A percentile compares a stretch with the other conserved stretches of the same genome.
These are phyloP conservation scores for Cyrtorhinus lividipennis DNA, from an alignment of 1,140 invertebrate species.

Conservation along the genomic window DNA sequence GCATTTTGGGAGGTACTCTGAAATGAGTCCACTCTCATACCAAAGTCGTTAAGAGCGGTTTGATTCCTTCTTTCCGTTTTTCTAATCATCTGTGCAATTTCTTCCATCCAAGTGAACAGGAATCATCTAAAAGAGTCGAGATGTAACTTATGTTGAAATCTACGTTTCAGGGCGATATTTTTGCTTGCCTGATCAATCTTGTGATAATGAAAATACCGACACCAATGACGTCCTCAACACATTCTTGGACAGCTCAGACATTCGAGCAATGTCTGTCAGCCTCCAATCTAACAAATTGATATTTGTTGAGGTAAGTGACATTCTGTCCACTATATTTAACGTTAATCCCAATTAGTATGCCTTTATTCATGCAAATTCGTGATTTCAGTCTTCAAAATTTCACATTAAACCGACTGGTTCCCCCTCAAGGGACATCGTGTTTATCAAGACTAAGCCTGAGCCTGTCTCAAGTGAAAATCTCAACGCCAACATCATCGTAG, in stretches of 20 bases:
- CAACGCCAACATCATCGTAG: neutral
- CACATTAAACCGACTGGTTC: neutral
- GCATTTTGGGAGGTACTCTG: too few species aligned
- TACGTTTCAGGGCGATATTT: neutral
- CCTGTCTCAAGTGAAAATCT: neutral
- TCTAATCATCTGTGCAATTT: too few species aligned
- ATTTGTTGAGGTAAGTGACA: neutral
- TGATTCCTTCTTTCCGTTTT: too few species aligned
- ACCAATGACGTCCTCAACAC: neutral
- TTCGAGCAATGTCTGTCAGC: neutral
- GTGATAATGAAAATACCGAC: neutral
- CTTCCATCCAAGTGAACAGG: too few species aligned
- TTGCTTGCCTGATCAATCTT: neutral
- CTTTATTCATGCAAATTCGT: neutral
- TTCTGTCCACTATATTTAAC: neutral
- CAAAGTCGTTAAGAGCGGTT: too few species aligned
- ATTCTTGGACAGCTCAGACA: neutral
- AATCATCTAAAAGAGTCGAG: too few species aligned
- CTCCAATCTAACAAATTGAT: neutral
- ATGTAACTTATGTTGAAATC: too few species aligned
- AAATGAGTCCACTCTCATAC: too few species aligned
- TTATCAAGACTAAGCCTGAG: neutral
- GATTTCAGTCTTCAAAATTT: neutral
- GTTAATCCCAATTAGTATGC: neutral
- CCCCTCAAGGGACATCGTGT: neutral